These are phyloP conservation scores for Oryzias melastigma DNA, from an alignment of 2,113 vertebrate genomes.

Conservation along the genomic window DNA sequence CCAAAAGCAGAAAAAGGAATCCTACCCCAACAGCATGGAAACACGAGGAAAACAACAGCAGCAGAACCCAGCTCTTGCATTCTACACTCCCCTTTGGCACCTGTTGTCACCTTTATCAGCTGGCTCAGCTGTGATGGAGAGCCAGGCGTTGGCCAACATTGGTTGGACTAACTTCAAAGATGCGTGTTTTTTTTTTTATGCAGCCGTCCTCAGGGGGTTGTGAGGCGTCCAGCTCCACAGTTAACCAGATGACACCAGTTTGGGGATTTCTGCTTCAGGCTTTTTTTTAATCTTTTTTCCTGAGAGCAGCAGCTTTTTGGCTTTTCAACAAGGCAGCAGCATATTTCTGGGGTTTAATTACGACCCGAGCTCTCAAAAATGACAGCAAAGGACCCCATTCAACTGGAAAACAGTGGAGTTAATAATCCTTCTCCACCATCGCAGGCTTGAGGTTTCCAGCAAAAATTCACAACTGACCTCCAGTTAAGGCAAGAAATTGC, in stretches of 20 bases:
- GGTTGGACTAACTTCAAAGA: conserved; percentile 43
- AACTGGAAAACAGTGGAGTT: no score
- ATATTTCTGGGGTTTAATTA: no score
- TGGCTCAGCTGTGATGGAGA: conserved; percentile 35
- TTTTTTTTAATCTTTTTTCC: background rate
- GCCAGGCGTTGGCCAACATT: conserved; percentile 37
- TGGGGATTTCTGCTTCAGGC: background rate
- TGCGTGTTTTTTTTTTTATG: background rate
- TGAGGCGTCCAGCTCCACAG: background rate
- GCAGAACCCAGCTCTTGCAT: conserved; percentile 7
- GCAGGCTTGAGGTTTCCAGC: no score
- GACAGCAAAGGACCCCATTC: no score
- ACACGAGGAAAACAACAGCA: background rate
- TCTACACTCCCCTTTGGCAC: conserved; percentile 35
- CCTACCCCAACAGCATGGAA: background rate
- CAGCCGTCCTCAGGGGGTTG: conserved; percentile 16
- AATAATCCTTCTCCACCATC: no score
- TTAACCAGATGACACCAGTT: background rate
- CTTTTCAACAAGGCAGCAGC: background rate
- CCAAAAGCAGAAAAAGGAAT: background rate
- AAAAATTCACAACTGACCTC: no score
- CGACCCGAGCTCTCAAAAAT: no score
- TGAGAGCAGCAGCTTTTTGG: background rate
- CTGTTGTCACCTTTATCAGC: conserved; percentile 46
- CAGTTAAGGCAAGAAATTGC: no score